A percentile compares a stretch with the other conserved stretches of the same genome.
These are phyloP conservation scores for Lepidonotus clava DNA, from an alignment of 2,888 invertebrate genomes.

Conservation along the genomic window DNA sequence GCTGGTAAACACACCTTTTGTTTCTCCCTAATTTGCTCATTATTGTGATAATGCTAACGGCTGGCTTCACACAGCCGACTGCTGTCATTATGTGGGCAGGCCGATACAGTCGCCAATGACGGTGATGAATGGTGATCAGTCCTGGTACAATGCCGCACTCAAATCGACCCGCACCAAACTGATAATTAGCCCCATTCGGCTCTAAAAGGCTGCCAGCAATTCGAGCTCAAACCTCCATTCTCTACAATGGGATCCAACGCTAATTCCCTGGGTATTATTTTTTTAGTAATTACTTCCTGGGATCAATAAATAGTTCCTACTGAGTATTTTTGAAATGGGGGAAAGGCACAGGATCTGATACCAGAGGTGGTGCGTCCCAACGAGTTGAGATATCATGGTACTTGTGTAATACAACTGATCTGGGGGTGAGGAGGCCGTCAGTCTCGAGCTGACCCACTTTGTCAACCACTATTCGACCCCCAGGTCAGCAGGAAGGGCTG, in stretches of 20 bases:
- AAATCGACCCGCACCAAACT: not conserved
- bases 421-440: too few species aligned
- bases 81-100: not conserved
- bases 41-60: conserved; percentile 18
- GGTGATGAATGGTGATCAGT: not conserved
- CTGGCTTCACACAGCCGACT: not conserved
- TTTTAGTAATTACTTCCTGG: too few species aligned
- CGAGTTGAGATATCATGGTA: too few species aligned
- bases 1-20: conserved; percentile 20
- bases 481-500: not conserved
- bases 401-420: too few species aligned
- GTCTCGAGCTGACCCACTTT: conserved; percentile 1
- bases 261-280: too few species aligned
- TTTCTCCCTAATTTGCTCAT: conserved; percentile 28
- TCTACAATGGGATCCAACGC: too few species aligned
- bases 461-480: conserved; percentile 9
- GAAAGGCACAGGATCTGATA: too few species aligned
- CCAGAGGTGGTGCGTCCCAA: too few species aligned
- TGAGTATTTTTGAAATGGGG: too few species aligned
- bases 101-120: not conserved
- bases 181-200: not conserved
- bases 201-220: not conserved
- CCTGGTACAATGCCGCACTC: not conserved
- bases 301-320: too few species aligned
- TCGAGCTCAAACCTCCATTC: too few species aligned